Evolutionary conservation across 2,113 vertebrate genomes (phyloP).

Genomic region (Cisticola juncidis): DNA sequence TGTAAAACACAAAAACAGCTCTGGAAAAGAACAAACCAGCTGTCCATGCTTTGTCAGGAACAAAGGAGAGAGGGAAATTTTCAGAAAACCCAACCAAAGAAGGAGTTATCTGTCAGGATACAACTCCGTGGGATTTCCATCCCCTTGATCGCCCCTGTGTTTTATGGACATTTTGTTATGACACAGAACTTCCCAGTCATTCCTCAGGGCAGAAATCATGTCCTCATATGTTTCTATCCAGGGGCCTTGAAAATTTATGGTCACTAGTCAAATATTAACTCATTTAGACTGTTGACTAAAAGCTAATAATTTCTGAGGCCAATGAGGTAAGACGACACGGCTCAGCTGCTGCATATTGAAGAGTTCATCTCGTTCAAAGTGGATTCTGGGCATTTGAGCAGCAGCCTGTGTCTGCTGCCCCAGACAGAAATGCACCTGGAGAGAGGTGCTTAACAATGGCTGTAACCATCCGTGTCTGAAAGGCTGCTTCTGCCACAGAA

Average conservation of each 20-base stretch:
- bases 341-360: background rate
- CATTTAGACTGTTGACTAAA: slow-evolving; percentile 5
- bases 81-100: background rate
- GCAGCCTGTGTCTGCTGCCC: slow-evolving; percentile 2
- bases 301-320: slow-evolving; percentile 46
- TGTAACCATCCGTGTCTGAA: background rate
- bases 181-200: background rate
- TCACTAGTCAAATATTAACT: slow-evolving; percentile 47
- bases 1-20: background rate
- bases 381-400: background rate
- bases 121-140: background rate
- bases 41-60: background rate
- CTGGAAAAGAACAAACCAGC: background rate
- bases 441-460: background rate
- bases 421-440: slow-evolving; percentile 12
- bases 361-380: background rate
- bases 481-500: background rate
- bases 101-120: background rate
- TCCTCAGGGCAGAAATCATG: background rate
- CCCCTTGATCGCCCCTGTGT: background rate
- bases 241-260: slow-evolving; percentile 2
- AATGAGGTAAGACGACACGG: background rate
- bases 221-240: background rate
- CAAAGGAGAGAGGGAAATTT: background rate
- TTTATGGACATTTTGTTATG: background rate